These are phyloP conservation scores for Eunapius fragilis DNA, from an alignment of 37 sponge, comb jelly and placozoan genomes.

Conservation along the genomic window DNA sequence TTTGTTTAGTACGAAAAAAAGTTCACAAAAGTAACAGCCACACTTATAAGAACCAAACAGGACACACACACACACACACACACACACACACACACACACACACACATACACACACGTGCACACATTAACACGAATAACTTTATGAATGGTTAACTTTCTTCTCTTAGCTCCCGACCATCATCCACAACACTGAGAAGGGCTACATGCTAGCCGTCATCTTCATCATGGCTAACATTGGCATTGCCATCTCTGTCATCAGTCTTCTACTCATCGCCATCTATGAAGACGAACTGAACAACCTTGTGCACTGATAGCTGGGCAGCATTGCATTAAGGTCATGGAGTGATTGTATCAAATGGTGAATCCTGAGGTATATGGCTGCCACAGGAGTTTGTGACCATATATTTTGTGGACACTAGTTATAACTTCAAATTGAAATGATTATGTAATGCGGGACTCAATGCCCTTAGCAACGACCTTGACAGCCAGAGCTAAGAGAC, in stretches of 20 bases:
- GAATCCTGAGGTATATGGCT: no score
- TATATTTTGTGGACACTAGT: no score
- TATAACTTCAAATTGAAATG: no score
- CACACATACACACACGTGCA: conserved; percentile 31
- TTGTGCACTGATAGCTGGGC: conserved; percentile 6
- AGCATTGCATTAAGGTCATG: no score
- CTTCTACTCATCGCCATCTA: conserved; percentile 69
- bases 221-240: conserved; percentile 54
- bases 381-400: no score
- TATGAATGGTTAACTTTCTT: neutral
- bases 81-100: conserved; percentile 18
- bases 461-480: no score
- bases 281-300: conserved; percentile 49
- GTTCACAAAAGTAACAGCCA: no score
- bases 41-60: no score
- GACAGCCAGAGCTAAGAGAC: no score
- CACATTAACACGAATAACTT: neutral
- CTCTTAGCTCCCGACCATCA: conserved; percentile 39
- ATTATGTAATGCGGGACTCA: no score
- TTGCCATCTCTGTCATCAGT: conserved; percentile 48
- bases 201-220: conserved; percentile 11
- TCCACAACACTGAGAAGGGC: conserved; percentile 51
- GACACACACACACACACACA: conserved; percentile 23
- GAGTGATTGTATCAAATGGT: no score
- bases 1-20: no score